A percentile compares a stretch with the other conserved stretches of the same genome.
phyloP scores from a whole-genome alignment of 2,888 invertebrate species.

The Epinotia bilunana region DNA sequence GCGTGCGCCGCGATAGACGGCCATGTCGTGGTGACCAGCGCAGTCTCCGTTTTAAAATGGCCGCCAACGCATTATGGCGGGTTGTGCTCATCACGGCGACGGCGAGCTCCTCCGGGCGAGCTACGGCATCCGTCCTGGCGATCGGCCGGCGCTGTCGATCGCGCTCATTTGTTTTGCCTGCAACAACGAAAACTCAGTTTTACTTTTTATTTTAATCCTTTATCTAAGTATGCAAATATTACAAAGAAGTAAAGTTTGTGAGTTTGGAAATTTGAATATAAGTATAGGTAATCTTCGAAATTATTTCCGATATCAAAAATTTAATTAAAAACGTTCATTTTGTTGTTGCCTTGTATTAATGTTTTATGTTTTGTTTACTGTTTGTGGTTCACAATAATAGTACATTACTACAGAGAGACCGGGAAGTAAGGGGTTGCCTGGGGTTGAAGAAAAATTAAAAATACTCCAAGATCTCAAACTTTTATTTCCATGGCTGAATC shows the following conservation, averaged over 20 bases:
- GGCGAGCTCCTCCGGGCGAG: slow-evolving; percentile 72
- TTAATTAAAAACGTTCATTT: too few species aligned
- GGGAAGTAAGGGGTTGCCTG: too few species aligned
- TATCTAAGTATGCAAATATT: background rate
- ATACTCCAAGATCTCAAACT: too few species aligned
- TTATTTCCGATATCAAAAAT: background rate
- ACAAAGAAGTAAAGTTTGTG: background rate
- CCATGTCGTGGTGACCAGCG: slow-evolving; percentile 81
- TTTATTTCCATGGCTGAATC: too few species aligned
- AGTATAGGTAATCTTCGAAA: background rate
- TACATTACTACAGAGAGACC: too few species aligned
- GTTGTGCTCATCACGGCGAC: slow-evolving; percentile 84
- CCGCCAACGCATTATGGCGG: slow-evolving; percentile 83
- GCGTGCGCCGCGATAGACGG: slow-evolving; percentile 72
- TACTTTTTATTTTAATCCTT: background rate
- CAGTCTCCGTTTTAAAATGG: slow-evolving; percentile 81
- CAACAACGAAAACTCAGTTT: slow-evolving; percentile 55
- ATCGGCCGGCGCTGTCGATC: slow-evolving; percentile 55
- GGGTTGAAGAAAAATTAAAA: too few species aligned
- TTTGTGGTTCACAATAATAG: too few species aligned
- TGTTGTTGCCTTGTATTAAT: too few species aligned
- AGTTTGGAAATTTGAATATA: background rate
- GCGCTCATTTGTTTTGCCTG: slow-evolving; percentile 73
- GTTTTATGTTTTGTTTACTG: too few species aligned
- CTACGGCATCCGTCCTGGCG: slow-evolving; percentile 76